Percentiles rank a stretch among this genome's conserved stretches.
phyloP scores from a whole-genome alignment of 1,140 invertebrate species.

The Ips nitidus region DNA sequence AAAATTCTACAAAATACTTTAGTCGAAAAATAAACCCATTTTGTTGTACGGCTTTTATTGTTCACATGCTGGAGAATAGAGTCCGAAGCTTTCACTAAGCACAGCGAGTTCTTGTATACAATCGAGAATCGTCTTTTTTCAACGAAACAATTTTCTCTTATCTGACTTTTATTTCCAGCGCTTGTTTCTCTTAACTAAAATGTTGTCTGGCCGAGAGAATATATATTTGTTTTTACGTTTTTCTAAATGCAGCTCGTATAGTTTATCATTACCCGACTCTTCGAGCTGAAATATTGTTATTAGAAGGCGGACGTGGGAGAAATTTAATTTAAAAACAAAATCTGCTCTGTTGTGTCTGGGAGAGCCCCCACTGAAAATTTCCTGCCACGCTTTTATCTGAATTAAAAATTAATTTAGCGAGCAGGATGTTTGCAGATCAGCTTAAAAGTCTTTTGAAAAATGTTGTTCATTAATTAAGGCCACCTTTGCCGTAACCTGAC shows the following conservation, averaged over 20 bases:
- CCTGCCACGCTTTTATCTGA: background rate
- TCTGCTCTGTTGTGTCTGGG: too few species aligned
- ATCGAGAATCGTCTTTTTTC: conserved; percentile 18
- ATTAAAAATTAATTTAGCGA: background rate
- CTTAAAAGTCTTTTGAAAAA: too few species aligned
- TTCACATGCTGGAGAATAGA: conserved; percentile 17
- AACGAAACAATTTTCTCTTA: conserved; percentile 23
- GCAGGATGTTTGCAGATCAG: too few species aligned
- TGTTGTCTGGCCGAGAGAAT: background rate
- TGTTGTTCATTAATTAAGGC: too few species aligned
- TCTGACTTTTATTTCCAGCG: conserved; percentile 24
- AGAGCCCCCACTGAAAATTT: background rate
- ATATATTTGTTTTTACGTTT: conserved; percentile 4
- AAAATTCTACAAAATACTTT: too few species aligned
- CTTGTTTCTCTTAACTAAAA: conserved; percentile 9
- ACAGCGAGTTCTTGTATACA: conserved; percentile 15
- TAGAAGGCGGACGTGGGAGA: too few species aligned
- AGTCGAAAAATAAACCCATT: background rate
- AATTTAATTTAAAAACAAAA: too few species aligned
- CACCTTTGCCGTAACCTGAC: too few species aligned
- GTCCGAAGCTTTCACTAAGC: conserved; percentile 25
- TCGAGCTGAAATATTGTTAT: too few species aligned
- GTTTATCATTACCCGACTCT: background rate
- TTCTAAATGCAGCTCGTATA: background rate
- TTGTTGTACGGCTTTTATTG: conserved; percentile 10